A percentile compares a stretch with the other conserved stretches of the same genome.
Evolutionary conservation across 2,888 invertebrate species (phyloP).

Genomic region (Temnothorax rugatulus): DNA sequence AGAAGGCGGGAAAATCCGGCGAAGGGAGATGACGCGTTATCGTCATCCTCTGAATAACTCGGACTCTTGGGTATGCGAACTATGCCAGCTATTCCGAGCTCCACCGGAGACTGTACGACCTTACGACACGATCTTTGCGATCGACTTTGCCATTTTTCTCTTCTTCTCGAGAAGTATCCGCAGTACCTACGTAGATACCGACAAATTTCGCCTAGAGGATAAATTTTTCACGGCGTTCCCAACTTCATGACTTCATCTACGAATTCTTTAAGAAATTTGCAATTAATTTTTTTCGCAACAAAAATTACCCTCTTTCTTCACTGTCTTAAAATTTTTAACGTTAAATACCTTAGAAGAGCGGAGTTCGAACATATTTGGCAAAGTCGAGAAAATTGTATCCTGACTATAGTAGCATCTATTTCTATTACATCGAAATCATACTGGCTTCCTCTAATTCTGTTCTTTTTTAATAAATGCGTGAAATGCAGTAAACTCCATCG

Average conservation of each 20-base stretch:
- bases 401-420: neutral
- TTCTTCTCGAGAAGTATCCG: neutral
- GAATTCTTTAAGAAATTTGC: neutral
- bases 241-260: neutral
- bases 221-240: constrained; percentile 11
- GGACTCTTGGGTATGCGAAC: constrained; percentile 44
- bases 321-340: neutral
- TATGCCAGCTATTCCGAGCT: constrained; percentile 37
- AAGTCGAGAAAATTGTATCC: neutral
- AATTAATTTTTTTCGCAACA: constrained; percentile 1
- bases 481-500: neutral
- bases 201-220: neutral
- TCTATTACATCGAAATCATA: neutral
- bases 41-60: constrained; percentile 35
- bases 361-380: neutral
- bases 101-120: neutral
- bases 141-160: constrained; percentile 3
- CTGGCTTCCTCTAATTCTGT: neutral
- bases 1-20: constrained; percentile 1
- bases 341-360: constrained; percentile 12
- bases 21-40: neutral
- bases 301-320: neutral
- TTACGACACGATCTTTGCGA: constrained; percentile 16
- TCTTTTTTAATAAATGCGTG: constrained; percentile 1
- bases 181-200: neutral